These are phyloP conservation scores for Peromyscus leucopus DNA, from an alignment of 2,113 vertebrate genomes.

Conservation along the genomic window DNA sequence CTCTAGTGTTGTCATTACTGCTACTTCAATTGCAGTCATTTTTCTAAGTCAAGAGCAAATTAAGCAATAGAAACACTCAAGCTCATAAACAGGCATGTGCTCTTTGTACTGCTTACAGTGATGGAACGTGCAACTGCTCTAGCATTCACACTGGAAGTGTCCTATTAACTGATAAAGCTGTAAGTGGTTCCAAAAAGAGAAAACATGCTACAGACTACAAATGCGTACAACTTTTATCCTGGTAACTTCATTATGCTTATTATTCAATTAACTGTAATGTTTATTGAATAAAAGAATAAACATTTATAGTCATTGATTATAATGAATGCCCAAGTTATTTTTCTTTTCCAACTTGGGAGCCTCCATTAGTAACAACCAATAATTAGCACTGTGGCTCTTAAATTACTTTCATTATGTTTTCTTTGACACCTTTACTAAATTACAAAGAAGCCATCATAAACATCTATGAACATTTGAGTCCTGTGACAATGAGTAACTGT, in stretches of 20 bases:
- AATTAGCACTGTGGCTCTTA: background rate
- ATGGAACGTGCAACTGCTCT: background rate
- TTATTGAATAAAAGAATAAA: conserved; percentile 49
- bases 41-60: conserved; percentile 61
- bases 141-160: background rate
- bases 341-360: background rate
- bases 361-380: background rate
- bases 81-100: background rate
- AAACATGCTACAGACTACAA: background rate
- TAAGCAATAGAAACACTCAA: conserved; percentile 11
- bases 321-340: background rate
- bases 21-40: conserved; percentile 29
- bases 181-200: conserved; percentile 24
- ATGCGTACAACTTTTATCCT: background rate
- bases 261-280: background rate
- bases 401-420: conserved; percentile 56
- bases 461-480: background rate
- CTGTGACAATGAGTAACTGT: background rate
- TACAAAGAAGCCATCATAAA: background rate
- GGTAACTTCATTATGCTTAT: background rate
- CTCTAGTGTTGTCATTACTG: background rate
- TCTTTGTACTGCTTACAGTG: background rate
- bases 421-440: conserved; percentile 43
- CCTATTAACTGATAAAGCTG: background rate
- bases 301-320: conserved; percentile 6